Evolutionary conservation across 2,888 invertebrate genomes (phyloP).

Genomic region (Mylabris sibirica): DNA sequence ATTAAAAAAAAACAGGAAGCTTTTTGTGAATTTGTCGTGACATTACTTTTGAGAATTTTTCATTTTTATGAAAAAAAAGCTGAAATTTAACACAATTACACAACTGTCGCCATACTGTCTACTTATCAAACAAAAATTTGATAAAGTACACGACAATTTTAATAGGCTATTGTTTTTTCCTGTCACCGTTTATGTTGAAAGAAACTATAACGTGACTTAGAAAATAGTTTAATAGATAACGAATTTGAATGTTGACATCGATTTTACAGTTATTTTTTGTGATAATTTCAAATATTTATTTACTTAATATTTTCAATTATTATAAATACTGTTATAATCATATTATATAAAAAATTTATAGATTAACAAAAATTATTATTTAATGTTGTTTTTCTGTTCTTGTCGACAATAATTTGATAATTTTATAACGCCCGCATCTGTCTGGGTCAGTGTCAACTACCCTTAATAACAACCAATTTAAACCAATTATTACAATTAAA

Average conservation of each 20-base stretch:
- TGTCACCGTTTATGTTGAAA: not conserved
- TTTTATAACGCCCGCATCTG: conserved; percentile 10
- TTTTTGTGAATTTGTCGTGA: not conserved
- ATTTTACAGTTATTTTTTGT: not conserved
- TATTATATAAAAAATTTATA: not conserved
- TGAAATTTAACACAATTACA: not conserved
- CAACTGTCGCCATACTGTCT: not conserved
- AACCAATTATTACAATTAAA: conserved; percentile 18
- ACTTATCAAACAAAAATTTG: not conserved
- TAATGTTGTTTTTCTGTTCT: conserved; percentile 11
- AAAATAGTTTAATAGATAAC: not conserved
- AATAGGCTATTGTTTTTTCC: not conserved
- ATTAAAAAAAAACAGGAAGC: not conserved
- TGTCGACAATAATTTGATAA: conserved; percentile 10
- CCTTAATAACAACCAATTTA: conserved; percentile 19
- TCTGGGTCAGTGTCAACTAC: conserved; percentile 25
- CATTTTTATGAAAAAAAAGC: not conserved
- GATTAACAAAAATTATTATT: conserved; percentile 22
- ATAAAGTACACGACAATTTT: not conserved
- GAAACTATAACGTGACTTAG: no score
- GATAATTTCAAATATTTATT: not conserved
- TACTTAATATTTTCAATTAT: no score
- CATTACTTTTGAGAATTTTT: not conserved
- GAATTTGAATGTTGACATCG: not conserved
- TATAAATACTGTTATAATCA: no score